Conservation (phyloP, 2,888 invertebrate genomes). For the Temnothorax rugatulus region DNA sequence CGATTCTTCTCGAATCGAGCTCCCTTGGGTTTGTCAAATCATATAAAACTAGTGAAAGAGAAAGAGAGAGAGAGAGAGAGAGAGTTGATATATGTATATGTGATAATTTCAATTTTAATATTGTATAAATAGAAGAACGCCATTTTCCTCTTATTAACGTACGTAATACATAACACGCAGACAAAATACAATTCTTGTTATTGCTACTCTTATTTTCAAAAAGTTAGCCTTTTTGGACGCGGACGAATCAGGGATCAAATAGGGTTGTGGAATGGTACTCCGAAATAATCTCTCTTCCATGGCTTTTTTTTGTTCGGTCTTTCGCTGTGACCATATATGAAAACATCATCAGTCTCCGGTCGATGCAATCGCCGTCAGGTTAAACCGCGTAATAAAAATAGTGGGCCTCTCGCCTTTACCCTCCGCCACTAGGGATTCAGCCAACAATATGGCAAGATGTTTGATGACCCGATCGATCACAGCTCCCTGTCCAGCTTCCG, state of each 20-base stretch:
- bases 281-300: constrained; percentile 46
- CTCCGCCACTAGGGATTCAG: constrained; percentile 64
- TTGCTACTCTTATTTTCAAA: not conserved
- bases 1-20: not conserved
- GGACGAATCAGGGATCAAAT: not conserved
- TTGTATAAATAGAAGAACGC: not conserved
- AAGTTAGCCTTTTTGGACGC: not conserved
- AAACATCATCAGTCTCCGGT: constrained; percentile 69
- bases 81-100: not conserved
- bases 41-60: not conserved
- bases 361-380: constrained; percentile 71
- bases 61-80: too few relatives aligned
- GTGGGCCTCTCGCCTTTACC: constrained; percentile 42
- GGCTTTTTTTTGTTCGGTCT: constrained; percentile 21
- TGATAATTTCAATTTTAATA: not conserved
- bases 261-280: constrained; percentile 13
- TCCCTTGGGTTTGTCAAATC: not conserved
- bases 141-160: not conserved
- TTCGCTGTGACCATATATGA: constrained; percentile 49
- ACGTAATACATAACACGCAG: not conserved
- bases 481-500: constrained; percentile 67
- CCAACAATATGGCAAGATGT: constrained; percentile 78
- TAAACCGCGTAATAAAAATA: constrained; percentile 76
- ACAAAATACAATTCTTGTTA: not conserved
- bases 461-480: constrained; percentile 78